A percentile compares a stretch with the other conserved stretches of the same genome.
Conservation (phyloP, 2,113 vertebrate species). For the Corythoichthys haematopterus region DNA sequence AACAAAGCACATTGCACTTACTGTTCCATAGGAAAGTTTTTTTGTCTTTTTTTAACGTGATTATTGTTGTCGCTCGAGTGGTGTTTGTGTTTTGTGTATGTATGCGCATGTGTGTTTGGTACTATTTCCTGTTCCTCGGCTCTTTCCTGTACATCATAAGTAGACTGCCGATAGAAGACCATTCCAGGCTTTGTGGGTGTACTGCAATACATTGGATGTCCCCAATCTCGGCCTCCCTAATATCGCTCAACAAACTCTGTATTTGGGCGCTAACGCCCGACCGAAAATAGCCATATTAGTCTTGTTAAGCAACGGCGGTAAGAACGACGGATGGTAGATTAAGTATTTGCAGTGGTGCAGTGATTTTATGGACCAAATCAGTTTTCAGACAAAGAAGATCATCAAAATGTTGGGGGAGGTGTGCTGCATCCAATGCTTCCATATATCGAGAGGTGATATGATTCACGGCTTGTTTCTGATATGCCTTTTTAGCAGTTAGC, state of each 20-base stretch:
- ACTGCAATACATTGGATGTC: conserved; percentile 43
- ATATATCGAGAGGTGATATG: conserved; percentile 34
- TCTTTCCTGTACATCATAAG: conserved; percentile 59
- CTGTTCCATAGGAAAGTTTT: conserved; percentile 81
- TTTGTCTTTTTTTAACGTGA: conserved; percentile 76
- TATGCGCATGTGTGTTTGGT: conserved; percentile 20
- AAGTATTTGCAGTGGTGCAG: conserved; percentile 41
- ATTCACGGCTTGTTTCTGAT: conserved; percentile 43
- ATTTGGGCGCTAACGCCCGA: conserved; percentile 20
- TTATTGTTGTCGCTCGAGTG: conserved; percentile 77
- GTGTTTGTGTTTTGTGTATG: conserved; percentile 41
- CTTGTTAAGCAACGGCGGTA: conserved; percentile 28
- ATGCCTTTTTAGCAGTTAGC: conserved; percentile 40
- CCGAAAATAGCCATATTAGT: conserved; percentile 34
- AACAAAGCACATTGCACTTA: conserved; percentile 83
- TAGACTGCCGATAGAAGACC: conserved; percentile 47
- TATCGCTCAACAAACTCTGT: conserved; percentile 30
- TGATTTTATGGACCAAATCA: conserved; percentile 44
- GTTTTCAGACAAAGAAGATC: conserved; percentile 46
- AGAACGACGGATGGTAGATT: conserved; percentile 38
- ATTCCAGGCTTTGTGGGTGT: conserved; percentile 39
- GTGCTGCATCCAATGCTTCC: conserved; percentile 28
- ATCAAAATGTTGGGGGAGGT: conserved; percentile 44
- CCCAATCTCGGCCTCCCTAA: conserved; percentile 42
- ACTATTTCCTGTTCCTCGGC: conserved; percentile 72